phyloP scores from a whole-genome alignment of 2,888 invertebrate species.

The Euzetes globulus region DNA sequence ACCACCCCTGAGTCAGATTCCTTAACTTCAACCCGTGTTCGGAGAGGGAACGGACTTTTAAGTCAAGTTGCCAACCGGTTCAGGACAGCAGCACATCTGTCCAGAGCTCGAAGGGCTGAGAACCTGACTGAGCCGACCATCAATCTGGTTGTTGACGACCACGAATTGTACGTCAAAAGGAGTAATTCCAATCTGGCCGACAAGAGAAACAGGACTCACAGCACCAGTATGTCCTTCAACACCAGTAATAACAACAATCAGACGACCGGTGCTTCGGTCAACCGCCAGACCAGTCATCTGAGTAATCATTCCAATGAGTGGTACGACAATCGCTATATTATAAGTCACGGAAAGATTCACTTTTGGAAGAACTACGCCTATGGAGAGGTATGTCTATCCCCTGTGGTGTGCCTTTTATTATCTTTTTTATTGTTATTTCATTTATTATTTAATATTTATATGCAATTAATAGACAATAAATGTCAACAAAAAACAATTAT shows the following conservation, averaged over 20 bases:
- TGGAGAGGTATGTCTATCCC: slow-evolving; percentile 21
- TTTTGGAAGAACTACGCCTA: slow-evolving; percentile 33
- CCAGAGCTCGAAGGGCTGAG: slow-evolving; percentile 5
- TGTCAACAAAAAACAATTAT: neutral
- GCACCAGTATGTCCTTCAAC: neutral
- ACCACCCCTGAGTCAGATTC: neutral
- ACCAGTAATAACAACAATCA: neutral
- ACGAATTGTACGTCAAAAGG: neutral
- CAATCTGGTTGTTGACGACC: neutral
- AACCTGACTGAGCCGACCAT: neutral
- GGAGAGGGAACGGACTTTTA: neutral
- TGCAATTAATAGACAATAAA: too few species aligned
- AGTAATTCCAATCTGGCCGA: neutral
- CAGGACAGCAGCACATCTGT: slow-evolving; percentile 10
- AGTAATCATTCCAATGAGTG: neutral
- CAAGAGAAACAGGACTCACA: neutral
- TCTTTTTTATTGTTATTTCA: neutral
- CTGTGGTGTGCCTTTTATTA: too few species aligned
- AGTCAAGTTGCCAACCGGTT: neutral
- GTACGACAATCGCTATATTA: neutral
- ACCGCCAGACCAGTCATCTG: neutral
- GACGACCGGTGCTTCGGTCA: neutral
- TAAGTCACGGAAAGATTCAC: slow-evolving; percentile 17
- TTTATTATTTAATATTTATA: neutral
- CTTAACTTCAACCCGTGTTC: neutral